phyloP scores from a whole-genome alignment of 2,113 vertebrate genomes.

The Atractosteus spatula region DNA sequence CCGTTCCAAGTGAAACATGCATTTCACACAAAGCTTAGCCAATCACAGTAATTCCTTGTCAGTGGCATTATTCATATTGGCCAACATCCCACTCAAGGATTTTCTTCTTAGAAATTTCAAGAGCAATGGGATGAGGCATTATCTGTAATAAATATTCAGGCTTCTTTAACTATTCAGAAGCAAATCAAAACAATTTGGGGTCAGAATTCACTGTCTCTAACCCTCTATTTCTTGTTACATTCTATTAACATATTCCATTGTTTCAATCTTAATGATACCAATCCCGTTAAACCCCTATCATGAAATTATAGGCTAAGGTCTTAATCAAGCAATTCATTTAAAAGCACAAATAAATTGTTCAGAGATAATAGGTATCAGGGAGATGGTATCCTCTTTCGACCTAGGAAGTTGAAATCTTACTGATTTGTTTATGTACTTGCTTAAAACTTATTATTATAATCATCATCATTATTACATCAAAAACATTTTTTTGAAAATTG shows the following conservation, averaged over 20 bases:
- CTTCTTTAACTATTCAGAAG: slow-evolving; percentile 25
- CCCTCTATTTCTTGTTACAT: slow-evolving; percentile 28
- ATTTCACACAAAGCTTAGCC: slow-evolving; percentile 9
- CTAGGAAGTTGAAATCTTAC: too few relatives aligned
- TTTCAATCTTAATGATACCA: slow-evolving; percentile 63
- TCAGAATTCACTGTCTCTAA: slow-evolving; percentile 56
- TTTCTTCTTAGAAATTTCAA: slow-evolving; percentile 57
- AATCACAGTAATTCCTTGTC: slow-evolving; percentile 57
- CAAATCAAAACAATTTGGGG: slow-evolving; percentile 60
- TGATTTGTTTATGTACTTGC: too few relatives aligned
- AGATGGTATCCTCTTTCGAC: too few relatives aligned
- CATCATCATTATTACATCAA: too few relatives aligned
- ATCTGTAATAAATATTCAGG: slow-evolving; percentile 72
- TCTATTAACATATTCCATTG: slow-evolving; percentile 26
- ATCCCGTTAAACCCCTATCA: slow-evolving; percentile 63
- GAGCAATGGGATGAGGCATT: slow-evolving; percentile 49
- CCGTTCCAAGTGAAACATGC: slow-evolving; percentile 9
- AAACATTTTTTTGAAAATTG: too few relatives aligned
- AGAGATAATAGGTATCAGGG: too few relatives aligned
- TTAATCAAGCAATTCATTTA: slow-evolving; percentile 20
- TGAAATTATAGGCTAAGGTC: slow-evolving; percentile 15
- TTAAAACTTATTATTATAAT: too few relatives aligned
- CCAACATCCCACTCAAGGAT: slow-evolving; percentile 70
- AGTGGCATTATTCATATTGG: slow-evolving; percentile 66
- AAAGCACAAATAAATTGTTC: too few relatives aligned